Percentiles rank a stretch among this genome's conserved stretches.
phyloP scores from a whole-genome alignment of 2,113 vertebrate species.

The Rattus rattus region DNA sequence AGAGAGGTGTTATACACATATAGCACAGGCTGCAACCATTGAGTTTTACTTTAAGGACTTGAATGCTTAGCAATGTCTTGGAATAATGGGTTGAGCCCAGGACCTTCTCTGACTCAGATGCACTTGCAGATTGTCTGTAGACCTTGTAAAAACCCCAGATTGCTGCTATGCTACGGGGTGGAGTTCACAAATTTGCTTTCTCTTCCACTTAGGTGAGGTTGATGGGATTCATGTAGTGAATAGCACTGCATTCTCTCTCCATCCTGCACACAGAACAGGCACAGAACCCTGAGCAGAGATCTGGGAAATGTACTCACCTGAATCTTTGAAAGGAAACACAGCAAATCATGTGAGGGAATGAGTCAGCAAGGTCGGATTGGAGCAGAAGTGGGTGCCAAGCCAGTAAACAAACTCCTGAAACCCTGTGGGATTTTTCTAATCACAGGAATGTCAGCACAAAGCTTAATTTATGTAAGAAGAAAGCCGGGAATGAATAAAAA shows the following conservation, averaged over 20 bases:
- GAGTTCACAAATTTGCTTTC: neutral
- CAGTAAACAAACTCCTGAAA: conserved; percentile 68
- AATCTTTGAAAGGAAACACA: neutral
- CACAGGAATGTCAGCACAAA: conserved; percentile 63
- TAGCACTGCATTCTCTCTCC: neutral
- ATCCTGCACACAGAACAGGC: neutral
- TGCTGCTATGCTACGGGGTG: neutral
- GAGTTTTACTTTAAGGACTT: neutral
- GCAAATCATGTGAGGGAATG: neutral
- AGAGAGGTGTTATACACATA: neutral
- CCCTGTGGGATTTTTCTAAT: conserved; percentile 49
- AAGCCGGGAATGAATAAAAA: conserved; percentile 48
- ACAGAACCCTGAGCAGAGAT: neutral
- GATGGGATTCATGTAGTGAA: neutral
- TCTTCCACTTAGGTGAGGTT: neutral
- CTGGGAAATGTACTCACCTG: conserved; percentile 28
- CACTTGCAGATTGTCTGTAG: neutral
- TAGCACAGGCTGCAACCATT: too few species aligned
- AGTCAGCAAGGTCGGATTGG: neutral
- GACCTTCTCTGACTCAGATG: neutral
- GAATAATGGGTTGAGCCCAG: neutral
- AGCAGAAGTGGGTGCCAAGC: conserved; percentile 38
- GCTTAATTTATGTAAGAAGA: conserved; percentile 72
- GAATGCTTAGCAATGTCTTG: neutral
- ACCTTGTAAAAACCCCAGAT: neutral